phyloP scores from a whole-genome alignment of 1,140 invertebrate genomes.

The Saccostrea cuccullata region DNA sequence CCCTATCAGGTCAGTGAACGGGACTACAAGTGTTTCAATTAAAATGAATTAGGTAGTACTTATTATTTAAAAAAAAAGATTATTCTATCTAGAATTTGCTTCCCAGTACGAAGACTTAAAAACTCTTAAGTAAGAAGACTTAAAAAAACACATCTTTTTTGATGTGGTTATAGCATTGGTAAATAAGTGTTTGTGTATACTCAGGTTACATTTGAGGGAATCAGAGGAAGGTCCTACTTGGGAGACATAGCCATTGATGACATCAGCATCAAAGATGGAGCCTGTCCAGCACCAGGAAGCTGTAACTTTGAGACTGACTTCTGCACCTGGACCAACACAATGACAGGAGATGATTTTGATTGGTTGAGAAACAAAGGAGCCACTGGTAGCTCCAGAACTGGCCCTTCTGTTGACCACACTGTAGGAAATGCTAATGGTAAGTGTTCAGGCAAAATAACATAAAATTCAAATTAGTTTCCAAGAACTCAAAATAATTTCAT shows the following conservation, averaged over 20 bases:
- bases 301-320: slow-evolving; percentile 74
- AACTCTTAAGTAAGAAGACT: too few species aligned
- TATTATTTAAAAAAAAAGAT: too few species aligned
- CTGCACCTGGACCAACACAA: slow-evolving; percentile 70
- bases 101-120: too few species aligned
- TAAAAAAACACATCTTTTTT: too few species aligned
- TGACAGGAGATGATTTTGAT: slow-evolving; percentile 73
- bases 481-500: too few species aligned
- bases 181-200: neutral
- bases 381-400: slow-evolving; percentile 64
- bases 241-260: slow-evolving; percentile 78
- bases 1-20: slow-evolving; percentile 69
- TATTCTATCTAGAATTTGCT: too few species aligned
- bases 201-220: slow-evolving; percentile 72
- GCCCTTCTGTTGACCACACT: slow-evolving; percentile 75
- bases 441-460: neutral
- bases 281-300: slow-evolving; percentile 56
- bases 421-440: slow-evolving; percentile 53
- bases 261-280: slow-evolving; percentile 69
- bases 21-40: neutral
- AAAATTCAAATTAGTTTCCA: neutral
- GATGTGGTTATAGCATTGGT: too few species aligned
- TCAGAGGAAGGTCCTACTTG: slow-evolving; percentile 57
- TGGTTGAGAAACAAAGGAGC: slow-evolving; percentile 69
- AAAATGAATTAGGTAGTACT: too few species aligned